phyloP scores from a whole-genome alignment of 2,888 invertebrate genomes.

The Keiferia lycopersicella region DNA sequence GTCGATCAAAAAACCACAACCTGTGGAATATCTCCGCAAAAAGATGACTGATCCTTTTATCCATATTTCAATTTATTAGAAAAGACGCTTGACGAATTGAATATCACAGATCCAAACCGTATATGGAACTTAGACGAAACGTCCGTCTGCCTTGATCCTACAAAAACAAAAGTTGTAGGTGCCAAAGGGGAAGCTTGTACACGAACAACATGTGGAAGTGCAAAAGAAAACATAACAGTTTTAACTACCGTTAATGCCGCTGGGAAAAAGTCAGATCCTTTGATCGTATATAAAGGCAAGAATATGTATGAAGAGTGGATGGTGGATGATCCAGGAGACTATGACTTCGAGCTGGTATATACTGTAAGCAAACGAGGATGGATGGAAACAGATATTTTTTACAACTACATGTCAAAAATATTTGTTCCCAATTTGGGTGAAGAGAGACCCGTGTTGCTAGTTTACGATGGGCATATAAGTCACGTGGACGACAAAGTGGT shows the following conservation, averaged over 20 bases:
- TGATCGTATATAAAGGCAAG: slow-evolving; percentile 19
- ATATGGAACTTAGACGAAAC: slow-evolving; percentile 41
- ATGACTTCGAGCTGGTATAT: slow-evolving; percentile 28
- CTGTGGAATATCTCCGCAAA: slow-evolving; percentile 34
- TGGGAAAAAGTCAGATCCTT: background rate
- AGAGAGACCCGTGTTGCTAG: slow-evolving; percentile 22
- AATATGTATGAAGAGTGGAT: background rate
- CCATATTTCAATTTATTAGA: slow-evolving; percentile 31
- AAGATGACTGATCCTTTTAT: slow-evolving; percentile 33
- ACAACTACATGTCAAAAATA: slow-evolving; percentile 18
- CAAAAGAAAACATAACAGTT: background rate
- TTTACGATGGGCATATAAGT: slow-evolving; percentile 29
- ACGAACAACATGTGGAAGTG: slow-evolving; percentile 30
- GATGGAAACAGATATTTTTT: slow-evolving; percentile 28
- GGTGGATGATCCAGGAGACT: slow-evolving; percentile 26
- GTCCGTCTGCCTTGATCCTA: slow-evolving; percentile 34
- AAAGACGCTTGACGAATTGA: slow-evolving; percentile 22
- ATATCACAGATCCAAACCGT: slow-evolving; percentile 18
- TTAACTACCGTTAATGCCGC: background rate
- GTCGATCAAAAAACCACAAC: slow-evolving; percentile 40
- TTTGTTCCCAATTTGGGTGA: background rate
- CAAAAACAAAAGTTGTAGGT: slow-evolving; percentile 41
- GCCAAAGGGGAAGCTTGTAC: slow-evolving; percentile 28
- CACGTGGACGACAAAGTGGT: slow-evolving; percentile 26
- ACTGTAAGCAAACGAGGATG: slow-evolving; percentile 23